Evolutionary conservation across 2,888 invertebrate genomes (phyloP).

Genomic region (Cheilosia vulpina): DNA sequence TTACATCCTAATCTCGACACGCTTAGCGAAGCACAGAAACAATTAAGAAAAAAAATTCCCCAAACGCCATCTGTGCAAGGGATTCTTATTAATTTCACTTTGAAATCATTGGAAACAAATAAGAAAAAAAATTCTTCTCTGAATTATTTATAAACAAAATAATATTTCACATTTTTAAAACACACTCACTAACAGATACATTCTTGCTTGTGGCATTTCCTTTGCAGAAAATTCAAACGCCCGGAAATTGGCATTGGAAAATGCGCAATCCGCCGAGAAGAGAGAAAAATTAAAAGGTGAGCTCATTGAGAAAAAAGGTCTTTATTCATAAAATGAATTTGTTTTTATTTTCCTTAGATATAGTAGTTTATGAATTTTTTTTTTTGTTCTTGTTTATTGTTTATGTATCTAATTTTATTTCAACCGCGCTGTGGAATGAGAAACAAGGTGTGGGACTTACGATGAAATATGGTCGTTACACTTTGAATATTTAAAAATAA

Average conservation of each 20-base stretch:
- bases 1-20: slow-evolving; percentile 10
- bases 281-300: slow-evolving; percentile 74
- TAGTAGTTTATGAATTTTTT: not conserved
- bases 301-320: slow-evolving; percentile 57
- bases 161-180: slow-evolving; percentile 49
- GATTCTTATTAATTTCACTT: slow-evolving; percentile 6
- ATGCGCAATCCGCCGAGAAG: slow-evolving; percentile 72
- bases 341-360: slow-evolving; percentile 15
- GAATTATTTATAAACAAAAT: slow-evolving; percentile 51
- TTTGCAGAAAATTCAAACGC: slow-evolving; percentile 73
- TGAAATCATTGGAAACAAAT: not conserved
- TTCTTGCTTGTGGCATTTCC: slow-evolving; percentile 61
- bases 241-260: slow-evolving; percentile 75
- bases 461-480: not conserved
- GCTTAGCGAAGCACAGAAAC: slow-evolving; percentile 2
- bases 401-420: slow-evolving; percentile 39
- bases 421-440: slow-evolving; percentile 7
- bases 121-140: not conserved
- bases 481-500: not conserved
- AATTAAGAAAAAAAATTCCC: not conserved
- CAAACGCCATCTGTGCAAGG: slow-evolving; percentile 7
- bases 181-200: slow-evolving; percentile 22
- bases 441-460: slow-evolving; percentile 18
- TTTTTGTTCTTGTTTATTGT: slow-evolving; percentile 38
- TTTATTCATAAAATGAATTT: slow-evolving; percentile 35